Percentiles rank a stretch among this genome's conserved stretches.
Conservation (phyloP, 2,113 vertebrate species). For the Emydura subglobosa region DNA sequence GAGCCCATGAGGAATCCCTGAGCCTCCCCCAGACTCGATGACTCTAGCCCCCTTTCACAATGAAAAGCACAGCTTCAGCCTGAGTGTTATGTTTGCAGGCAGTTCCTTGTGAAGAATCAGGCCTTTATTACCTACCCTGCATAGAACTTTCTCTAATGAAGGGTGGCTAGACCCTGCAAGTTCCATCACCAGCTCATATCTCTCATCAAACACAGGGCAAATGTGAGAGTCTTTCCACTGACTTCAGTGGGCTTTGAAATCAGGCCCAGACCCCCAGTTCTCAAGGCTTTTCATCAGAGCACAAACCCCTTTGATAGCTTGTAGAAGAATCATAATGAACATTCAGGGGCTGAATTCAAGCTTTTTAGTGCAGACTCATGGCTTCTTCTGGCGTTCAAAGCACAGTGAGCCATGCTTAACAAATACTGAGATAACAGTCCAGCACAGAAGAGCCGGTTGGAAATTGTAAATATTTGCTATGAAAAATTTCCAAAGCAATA, state of each 20-base stretch:
- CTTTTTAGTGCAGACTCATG: background rate
- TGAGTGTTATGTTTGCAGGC: background rate
- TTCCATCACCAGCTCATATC: background rate
- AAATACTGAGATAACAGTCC: background rate
- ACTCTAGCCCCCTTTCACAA: background rate
- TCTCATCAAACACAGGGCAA: background rate
- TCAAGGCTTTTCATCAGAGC: background rate
- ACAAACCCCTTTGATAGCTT: background rate
- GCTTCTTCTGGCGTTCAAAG: background rate
- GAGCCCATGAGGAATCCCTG: fast-evolving
- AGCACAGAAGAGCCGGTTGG: background rate
- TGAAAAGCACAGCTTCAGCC: background rate
- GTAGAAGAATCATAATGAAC: background rate
- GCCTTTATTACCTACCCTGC: background rate
- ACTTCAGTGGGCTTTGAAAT: background rate
- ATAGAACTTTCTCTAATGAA: background rate
- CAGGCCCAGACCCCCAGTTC: background rate
- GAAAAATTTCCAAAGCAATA: background rate
- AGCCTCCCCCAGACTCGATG: fast-evolving
- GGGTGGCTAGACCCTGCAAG: background rate
- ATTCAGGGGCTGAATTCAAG: background rate
- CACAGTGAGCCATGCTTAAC: background rate
- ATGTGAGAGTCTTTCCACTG: background rate
- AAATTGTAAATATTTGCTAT: background rate
- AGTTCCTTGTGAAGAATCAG: background rate